phyloP scores from a whole-genome alignment of 2,113 vertebrate genomes.

The Chaetorhynchus papuensis region DNA sequence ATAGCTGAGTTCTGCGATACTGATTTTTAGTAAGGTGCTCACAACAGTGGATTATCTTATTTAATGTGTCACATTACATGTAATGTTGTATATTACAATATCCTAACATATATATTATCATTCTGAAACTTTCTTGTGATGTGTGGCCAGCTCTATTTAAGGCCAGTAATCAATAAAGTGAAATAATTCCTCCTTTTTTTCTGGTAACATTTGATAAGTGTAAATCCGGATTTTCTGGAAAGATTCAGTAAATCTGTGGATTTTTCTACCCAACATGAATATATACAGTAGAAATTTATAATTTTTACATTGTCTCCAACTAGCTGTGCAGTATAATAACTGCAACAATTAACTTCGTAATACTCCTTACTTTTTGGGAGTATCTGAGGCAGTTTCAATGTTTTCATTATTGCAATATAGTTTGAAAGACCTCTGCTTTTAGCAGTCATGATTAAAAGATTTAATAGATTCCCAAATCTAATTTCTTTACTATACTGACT shows the following conservation, averaged over 20 bases:
- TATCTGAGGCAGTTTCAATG: neutral
- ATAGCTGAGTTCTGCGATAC: neutral
- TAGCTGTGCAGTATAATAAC: neutral
- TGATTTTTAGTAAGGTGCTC: neutral
- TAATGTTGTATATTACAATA: neutral
- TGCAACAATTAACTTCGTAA: neutral
- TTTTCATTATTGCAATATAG: neutral
- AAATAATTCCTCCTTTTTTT: neutral
- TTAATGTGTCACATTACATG: neutral
- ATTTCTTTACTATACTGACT: neutral
- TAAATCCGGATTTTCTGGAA: neutral
- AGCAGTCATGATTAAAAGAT: neutral
- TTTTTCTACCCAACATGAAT: neutral
- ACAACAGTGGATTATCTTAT: neutral
- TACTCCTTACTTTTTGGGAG: neutral
- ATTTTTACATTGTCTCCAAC: neutral
- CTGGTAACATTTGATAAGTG: neutral
- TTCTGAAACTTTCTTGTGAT: neutral
- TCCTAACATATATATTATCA: neutral
- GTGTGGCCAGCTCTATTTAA: neutral
- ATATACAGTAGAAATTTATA: neutral
- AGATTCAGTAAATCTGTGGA: neutral
- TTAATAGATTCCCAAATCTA: neutral
- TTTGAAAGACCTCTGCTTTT: neutral
- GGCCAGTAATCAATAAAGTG: neutral